A percentile compares a stretch with the other conserved stretches of the same genome.
phyloP scores from a whole-genome alignment of 2,797 vertebrate species.

The Crypturellus tataupa region DNA sequence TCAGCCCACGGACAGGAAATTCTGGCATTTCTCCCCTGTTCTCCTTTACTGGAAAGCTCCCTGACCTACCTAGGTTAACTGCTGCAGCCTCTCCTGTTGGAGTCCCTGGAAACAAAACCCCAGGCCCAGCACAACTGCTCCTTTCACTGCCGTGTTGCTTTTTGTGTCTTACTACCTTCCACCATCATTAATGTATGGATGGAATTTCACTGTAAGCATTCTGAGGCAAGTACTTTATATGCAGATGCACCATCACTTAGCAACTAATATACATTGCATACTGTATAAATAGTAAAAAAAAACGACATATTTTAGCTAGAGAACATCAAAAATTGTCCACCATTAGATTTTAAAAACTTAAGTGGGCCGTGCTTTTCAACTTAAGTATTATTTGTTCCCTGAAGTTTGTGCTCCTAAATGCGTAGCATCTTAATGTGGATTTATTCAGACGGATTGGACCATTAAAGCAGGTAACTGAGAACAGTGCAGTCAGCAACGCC shows the following conservation, averaged over 20 bases:
- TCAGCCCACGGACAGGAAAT: neutral
- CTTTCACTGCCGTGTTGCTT: neutral
- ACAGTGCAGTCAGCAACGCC: constrained; percentile 42
- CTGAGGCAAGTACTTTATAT: neutral
- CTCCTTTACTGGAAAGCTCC: neutral
- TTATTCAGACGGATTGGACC: neutral
- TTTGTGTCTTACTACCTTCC: neutral
- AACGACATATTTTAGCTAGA: neutral
- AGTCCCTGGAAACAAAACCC: neutral
- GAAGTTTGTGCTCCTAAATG: neutral
- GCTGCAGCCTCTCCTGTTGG: neutral
- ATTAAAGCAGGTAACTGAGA: neutral
- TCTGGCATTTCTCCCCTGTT: neutral
- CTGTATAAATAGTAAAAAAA: constrained; percentile 13
- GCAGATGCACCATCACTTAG: neutral
- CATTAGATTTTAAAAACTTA: neutral
- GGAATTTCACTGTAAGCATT: neutral
- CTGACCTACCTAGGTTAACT: neutral
- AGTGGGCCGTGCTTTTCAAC: neutral
- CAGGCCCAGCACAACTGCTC: neutral
- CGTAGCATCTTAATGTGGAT: neutral
- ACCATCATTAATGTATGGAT: neutral
- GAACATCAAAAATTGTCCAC: neutral
- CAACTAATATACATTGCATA: neutral
- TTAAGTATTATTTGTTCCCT: neutral